Evolutionary conservation across 2,113 vertebrate species (phyloP).

Genomic region (Spea multiplicata): DNA sequence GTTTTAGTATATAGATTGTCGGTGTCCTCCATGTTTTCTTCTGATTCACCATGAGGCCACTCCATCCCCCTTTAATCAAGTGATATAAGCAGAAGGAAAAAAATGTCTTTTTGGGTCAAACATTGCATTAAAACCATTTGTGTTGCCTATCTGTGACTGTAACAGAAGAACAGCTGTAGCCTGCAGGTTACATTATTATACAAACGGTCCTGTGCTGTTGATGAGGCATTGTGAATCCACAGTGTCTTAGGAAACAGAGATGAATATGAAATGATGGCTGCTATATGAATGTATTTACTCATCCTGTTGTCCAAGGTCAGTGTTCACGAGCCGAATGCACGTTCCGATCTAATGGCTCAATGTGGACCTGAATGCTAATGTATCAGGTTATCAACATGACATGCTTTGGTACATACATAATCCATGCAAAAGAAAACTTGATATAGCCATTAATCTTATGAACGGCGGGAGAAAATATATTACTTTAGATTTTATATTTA

Average conservation of each 20-base stretch:
- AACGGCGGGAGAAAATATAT: too few species aligned
- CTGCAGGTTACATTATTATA: conserved; percentile 36
- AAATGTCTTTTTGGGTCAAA: conserved; percentile 31
- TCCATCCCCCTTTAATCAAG: conserved; percentile 24
- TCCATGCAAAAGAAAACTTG: too few species aligned
- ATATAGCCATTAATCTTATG: too few species aligned
- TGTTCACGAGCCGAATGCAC: conserved; percentile 28
- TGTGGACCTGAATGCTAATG: conserved; percentile 3
- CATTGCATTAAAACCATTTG: conserved; percentile 25
- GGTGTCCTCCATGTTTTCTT: background rate
- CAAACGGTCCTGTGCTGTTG: conserved; percentile 27
- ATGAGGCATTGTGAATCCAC: conserved; percentile 42
- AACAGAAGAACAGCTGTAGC: conserved; percentile 36
- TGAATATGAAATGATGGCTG: conserved; percentile 29
- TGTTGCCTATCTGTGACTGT: conserved; percentile 30
- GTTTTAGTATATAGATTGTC: too few species aligned
- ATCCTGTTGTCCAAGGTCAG: conserved; percentile 32
- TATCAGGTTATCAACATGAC: background rate
- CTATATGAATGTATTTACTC: conserved; percentile 36
- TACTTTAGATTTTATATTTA: too few species aligned
- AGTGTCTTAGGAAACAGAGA: conserved; percentile 37
- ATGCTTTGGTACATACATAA: background rate
- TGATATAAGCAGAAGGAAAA: conserved; percentile 23
- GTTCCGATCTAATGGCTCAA: background rate
- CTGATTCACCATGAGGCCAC: conserved; percentile 1